phyloP scores from a whole-genome alignment of 2,888 invertebrate genomes.

The Spisula subtruncata region DNA sequence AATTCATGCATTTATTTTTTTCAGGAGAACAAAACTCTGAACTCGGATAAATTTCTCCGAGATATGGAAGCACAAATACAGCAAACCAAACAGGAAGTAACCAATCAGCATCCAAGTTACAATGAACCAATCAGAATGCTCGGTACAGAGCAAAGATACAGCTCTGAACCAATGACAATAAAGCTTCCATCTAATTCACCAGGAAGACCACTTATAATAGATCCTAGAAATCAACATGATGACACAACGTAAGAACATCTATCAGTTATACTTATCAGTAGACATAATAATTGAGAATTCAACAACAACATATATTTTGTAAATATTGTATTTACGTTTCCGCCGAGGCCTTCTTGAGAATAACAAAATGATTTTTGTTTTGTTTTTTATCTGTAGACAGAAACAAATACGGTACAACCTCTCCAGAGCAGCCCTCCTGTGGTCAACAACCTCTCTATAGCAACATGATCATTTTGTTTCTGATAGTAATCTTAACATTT shows the following conservation, averaged over 20 bases:
- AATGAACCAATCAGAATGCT: slow-evolving; percentile 52
- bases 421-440: no score
- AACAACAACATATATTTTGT: no score
- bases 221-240: slow-evolving; percentile 71
- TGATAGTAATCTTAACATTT: no score
- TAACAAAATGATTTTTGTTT: no score
- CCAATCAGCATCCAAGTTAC: slow-evolving; percentile 42
- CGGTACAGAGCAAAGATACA: slow-evolving; percentile 55
- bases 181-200: slow-evolving; percentile 54
- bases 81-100: slow-evolving; percentile 60
- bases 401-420: no score
- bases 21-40: slow-evolving; percentile 73
- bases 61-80: slow-evolving; percentile 61
- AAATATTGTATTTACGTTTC: no score
- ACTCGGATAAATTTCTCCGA: slow-evolving; percentile 68
- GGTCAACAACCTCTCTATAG: no score
- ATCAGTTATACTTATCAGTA: no score
- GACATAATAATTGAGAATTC: no score
- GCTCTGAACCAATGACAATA: slow-evolving; percentile 68
- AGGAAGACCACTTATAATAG: slow-evolving; percentile 72
- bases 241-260: slow-evolving; percentile 50
- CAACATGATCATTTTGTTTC: no score
- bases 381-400: no score
- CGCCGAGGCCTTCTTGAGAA: no score
- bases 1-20: neutral